phyloP scores from a whole-genome alignment of 2,797 vertebrate species.

The Danio aesculapii region DNA sequence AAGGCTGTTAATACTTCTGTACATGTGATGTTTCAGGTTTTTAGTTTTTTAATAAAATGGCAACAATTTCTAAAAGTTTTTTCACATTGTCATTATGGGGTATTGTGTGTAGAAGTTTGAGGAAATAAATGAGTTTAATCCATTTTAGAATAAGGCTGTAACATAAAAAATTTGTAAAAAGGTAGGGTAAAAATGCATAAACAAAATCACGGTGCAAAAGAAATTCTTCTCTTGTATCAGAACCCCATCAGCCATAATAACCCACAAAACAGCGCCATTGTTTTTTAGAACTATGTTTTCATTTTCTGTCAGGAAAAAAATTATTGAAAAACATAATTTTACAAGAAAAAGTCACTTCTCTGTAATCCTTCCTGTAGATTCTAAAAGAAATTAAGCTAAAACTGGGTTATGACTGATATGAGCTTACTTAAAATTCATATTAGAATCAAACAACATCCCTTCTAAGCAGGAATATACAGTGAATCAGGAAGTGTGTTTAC shows the following conservation, averaged over 20 bases:
- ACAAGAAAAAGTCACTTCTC: neutral
- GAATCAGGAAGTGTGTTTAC: neutral
- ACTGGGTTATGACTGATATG: neutral
- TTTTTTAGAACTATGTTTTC: neutral
- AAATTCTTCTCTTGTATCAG: neutral
- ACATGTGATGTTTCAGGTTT: too few relatives aligned
- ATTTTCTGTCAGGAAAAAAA: neutral
- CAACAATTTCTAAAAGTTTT: too few relatives aligned
- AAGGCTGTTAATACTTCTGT: too few relatives aligned
- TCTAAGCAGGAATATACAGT: neutral
- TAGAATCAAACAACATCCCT: slow-evolving; percentile 7
- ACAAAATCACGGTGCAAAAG: slow-evolving; percentile 2
- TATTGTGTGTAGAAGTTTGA: too few relatives aligned
- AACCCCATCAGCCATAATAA: neutral
- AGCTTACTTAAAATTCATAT: neutral
- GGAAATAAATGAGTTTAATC: too few relatives aligned
- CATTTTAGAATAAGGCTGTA: too few relatives aligned
- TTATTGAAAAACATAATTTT: too few relatives aligned
- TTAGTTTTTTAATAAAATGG: too few relatives aligned
- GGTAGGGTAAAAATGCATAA: neutral
- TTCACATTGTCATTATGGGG: too few relatives aligned
- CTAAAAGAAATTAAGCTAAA: neutral
- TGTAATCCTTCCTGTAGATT: neutral
- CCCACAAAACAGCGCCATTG: neutral
- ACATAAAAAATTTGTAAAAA: too few relatives aligned